phyloP scores from a whole-genome alignment of 1,140 invertebrate genomes.

The Phymastichus coffea region DNA sequence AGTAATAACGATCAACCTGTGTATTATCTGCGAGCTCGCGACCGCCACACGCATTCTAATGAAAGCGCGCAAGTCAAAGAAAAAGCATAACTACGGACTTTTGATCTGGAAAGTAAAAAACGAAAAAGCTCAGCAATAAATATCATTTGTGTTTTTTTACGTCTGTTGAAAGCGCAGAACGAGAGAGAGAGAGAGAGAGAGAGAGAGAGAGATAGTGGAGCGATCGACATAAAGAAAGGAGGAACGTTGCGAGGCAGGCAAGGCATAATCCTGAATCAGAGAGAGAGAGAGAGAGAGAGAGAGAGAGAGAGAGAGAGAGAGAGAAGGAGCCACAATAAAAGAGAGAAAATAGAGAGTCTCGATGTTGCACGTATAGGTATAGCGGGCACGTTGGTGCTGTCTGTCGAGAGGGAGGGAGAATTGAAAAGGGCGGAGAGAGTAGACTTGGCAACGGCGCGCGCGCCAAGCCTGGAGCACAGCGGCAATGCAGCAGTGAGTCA shows the following conservation, averaged over 20 bases:
- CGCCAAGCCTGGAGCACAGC: constrained; percentile 1
- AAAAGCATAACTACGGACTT: constrained; percentile 17
- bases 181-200: not conserved
- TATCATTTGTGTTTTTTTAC: constrained; percentile 9
- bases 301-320: not conserved
- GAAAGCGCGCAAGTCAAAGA: too few relatives aligned
- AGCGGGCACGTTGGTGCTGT: not conserved
- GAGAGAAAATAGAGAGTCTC: not conserved
- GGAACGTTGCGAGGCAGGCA: too few relatives aligned
- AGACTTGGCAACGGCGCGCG: not conserved
- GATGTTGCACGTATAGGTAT: not conserved
- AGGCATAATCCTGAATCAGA: constrained; percentile 19
- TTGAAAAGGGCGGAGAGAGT: constrained; percentile 28
- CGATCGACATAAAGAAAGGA: not conserved
- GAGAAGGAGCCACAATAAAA: not conserved
- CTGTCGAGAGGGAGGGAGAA: constrained; percentile 9
- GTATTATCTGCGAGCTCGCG: too few relatives aligned
- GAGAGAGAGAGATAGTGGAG: not conserved
- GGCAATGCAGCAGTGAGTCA: constrained; percentile 51
- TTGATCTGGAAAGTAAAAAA: constrained; percentile 2
- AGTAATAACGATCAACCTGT: too few relatives aligned
- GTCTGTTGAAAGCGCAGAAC: not conserved
- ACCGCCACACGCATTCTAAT: too few relatives aligned
- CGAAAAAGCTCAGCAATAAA: constrained; percentile 17
- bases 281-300: constrained; percentile 9